Base-by-base conservation (phyloP, 2,888 invertebrate genomes). In the Acrobasis suavella region DNA sequence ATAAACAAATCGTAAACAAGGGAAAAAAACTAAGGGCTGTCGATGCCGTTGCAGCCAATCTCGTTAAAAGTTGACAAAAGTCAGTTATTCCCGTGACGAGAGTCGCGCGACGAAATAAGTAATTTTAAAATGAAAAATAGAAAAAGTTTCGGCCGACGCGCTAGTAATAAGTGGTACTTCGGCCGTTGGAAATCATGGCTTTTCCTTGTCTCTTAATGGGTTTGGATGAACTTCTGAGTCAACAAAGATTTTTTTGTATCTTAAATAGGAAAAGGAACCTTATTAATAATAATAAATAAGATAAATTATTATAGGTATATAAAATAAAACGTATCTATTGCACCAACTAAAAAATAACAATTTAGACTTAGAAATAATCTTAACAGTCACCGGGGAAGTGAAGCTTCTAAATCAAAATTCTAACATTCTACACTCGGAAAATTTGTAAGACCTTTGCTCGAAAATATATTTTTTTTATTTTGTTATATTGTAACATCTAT, bases 31-130 rank as follows among this genome's bases (percentile, higher is more conserved):
- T 62, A 50, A 60, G 62, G 66, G 46, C 58, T 65, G 62, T 63
- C 65, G 68, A 70, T 72, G 63, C 67, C 72, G 67, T 5, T 32
- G 32, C 32, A 32, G 63, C 62, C 64, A 69, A 78, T 72, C 75
- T 81, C 75, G 77, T 80, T 80, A 78, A 76, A 81, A 77, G 72
- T 81, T 80, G 74, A 72, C 73, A 70, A 75, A 81, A 81, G 77
- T 82, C 77, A 77, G 79, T 80, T 75, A 78, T 74, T 68, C 64
- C 64, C 66, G 66, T 71, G 72, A 71, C 65, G 67, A 55, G 64
- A 66, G 37, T 7, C 39, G 17, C 65, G 64, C 71, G 71, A 69
- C 69, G 68, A 72, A 73, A 67, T 65, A 71, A 70, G 63, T 65
- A 56, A 71, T 66, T 68, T 54, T 65, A 62, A 67, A 65, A 58